Evolutionary conservation across 2,888 invertebrate species (phyloP).

Genomic region (Eutolmus rufibarbis): DNA sequence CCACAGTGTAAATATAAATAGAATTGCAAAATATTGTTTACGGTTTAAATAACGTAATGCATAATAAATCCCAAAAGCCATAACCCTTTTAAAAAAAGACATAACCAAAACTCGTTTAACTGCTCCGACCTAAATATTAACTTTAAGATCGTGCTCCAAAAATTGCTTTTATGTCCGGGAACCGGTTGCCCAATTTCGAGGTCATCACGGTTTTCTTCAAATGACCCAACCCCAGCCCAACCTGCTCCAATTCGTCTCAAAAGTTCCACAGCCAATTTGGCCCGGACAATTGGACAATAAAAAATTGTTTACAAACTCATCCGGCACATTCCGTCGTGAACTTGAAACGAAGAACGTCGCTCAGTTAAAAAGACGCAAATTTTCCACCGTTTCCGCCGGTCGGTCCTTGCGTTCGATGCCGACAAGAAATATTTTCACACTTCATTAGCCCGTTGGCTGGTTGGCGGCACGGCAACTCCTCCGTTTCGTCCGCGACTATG

Average conservation of each 20-base stretch:
- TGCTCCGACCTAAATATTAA: not conserved
- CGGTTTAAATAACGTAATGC: not conserved
- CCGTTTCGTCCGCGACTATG: not conserved
- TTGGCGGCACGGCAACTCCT: not conserved
- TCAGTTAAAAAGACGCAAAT: not conserved
- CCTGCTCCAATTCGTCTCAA: not conserved
- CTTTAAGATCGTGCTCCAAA: not conserved
- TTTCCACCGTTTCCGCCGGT: not conserved
- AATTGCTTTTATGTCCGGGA: not conserved
- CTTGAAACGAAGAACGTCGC: not conserved
- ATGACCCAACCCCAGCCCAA: not conserved
- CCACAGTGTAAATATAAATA: no score
- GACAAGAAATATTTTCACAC: not conserved
- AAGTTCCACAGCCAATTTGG: not conserved
- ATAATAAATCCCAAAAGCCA: not conserved
- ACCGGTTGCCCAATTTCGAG: not conserved
- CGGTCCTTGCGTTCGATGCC: not conserved
- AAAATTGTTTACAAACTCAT: not conserved
- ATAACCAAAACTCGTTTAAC: not conserved
- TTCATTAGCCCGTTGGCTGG: not conserved
- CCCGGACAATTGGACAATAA: not conserved
- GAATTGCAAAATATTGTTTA: not conserved
- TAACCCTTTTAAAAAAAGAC: not conserved
- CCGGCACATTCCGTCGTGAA: not conserved
- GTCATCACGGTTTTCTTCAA: not conserved